phyloP scores from a whole-genome alignment of 1,140 invertebrate species.

The Sminthurinus signatus region DNA sequence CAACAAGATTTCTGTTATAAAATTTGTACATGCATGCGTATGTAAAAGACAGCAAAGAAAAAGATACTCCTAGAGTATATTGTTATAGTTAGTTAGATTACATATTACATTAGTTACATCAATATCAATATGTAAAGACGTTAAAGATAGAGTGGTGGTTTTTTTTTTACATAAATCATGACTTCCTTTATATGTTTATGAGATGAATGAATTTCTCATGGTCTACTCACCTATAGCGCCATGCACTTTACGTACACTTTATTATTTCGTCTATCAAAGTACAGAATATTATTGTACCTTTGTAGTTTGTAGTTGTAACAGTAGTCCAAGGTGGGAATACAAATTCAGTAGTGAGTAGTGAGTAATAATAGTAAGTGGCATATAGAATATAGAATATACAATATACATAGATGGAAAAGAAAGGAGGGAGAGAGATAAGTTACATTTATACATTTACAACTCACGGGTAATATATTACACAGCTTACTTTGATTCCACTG shows the following conservation, averaged over 20 bases:
- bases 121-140: no score
- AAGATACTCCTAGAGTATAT: no score
- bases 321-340: neutral
- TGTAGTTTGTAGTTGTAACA: neutral
- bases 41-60: no score
- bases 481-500: neutral
- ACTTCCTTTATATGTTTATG: conserved; percentile 25
- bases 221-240: neutral
- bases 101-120: no score
- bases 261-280: no score
- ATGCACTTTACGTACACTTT: neutral
- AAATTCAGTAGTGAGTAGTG: neutral
- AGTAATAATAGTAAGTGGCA: neutral
- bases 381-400: neutral
- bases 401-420: neutral
- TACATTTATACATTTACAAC: no score
- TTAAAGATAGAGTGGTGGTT: conserved; percentile 14
- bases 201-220: conserved; percentile 13
- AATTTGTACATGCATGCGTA: no score
- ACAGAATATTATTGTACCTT: neutral
- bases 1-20: no score
- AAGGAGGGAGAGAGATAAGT: no score
- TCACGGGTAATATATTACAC: neutral
- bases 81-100: no score
- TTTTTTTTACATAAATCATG: conserved; percentile 33